Base-by-base conservation (phyloP, 2,797 vertebrate species). In the Acanthiza pusilla region DNA sequence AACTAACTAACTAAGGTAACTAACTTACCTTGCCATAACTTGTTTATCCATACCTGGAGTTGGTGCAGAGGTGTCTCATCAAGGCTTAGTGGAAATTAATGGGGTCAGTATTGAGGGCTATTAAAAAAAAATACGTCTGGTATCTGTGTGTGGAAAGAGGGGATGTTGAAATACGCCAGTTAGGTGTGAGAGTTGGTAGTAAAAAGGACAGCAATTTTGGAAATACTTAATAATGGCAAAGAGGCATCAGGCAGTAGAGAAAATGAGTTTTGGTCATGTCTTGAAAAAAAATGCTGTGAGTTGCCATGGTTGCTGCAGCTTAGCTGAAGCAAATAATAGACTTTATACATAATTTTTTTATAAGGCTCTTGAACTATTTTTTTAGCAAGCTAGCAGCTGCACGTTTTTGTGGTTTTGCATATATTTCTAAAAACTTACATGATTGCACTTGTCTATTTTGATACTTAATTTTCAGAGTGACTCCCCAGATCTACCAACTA, bases 221-320 rank as follows among this genome's bases (percentile, higher is more conserved):
- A 90, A 91, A 50, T 61, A 55, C 3, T 73, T 87, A 88, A 82
- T 78, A 80, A 66, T 65, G 63, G 9, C 25, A 68, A 87, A 78
- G 55, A 83, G 17, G 18, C 38, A 58, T 79, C 34, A 57, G 66
- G 34, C 48, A 84, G 17, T 55, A 85, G 25, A 71, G 14, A 85
- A 91, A 63, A 42, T 54, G 25, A 40, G 68, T 85, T 87, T 88
- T 4, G 3, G 15, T 73, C 36, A 62, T 88, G 53, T 43, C 71
- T 85, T 85, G 65, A 50, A 88, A 91, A 89, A 91, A 32, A 13
- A 17, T 47, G 23, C 42, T 75, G 42, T 72, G 76, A 53, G 83
- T 91, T 97, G 73, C 71, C 67, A 88, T 94, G 91, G 89, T 90
- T 86, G 80, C 92, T 87, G 76, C 45, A 86, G 51, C 45, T 94